Evolutionary conservation across 2,113 vertebrate species (phyloP).

Genomic region (Sturnus vulgaris): DNA sequence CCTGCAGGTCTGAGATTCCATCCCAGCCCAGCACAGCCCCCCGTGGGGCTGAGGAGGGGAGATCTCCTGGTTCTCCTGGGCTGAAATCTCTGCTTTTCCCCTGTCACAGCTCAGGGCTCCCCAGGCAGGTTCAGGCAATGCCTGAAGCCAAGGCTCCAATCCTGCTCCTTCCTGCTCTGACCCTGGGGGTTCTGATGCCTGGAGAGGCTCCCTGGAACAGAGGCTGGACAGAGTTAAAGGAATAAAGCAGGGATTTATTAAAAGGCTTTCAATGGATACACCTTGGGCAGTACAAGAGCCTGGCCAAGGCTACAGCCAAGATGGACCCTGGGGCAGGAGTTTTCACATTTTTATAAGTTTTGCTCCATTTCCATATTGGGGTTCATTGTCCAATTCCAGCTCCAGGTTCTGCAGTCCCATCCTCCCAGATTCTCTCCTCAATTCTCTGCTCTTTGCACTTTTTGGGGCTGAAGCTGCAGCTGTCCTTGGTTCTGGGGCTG

Average conservation of each 20-base stretch:
- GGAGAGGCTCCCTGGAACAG: not conserved
- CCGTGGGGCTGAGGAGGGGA: not conserved
- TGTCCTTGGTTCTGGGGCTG: not conserved
- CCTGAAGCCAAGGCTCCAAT: not conserved
- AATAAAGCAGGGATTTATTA: not conserved
- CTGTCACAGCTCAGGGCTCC: not conserved
- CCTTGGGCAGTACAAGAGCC: not conserved
- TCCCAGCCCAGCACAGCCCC: not conserved
- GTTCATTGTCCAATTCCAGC: not conserved
- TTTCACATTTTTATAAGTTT: too few relatives aligned
- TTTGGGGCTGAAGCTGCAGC: too few relatives aligned
- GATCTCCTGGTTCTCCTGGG: accelerated
- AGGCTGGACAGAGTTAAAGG: not conserved
- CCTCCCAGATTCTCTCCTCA: not conserved
- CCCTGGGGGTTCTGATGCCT: not conserved
- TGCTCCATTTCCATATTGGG: not conserved
- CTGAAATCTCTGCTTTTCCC: not conserved
- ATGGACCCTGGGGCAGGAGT: too few relatives aligned
- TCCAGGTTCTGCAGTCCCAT: not conserved
- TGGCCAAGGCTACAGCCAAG: too few relatives aligned
- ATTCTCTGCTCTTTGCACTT: accelerated
- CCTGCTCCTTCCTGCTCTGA: not conserved
- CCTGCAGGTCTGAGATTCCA: too few relatives aligned
- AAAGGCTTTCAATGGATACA: too few relatives aligned
- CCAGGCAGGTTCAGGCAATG: not conserved